Percentiles rank a stretch among this genome's conserved stretches.
These are phyloP conservation scores for Laupala kohalensis DNA, from an alignment of 1,140 invertebrate genomes.

Conservation along the genomic window DNA sequence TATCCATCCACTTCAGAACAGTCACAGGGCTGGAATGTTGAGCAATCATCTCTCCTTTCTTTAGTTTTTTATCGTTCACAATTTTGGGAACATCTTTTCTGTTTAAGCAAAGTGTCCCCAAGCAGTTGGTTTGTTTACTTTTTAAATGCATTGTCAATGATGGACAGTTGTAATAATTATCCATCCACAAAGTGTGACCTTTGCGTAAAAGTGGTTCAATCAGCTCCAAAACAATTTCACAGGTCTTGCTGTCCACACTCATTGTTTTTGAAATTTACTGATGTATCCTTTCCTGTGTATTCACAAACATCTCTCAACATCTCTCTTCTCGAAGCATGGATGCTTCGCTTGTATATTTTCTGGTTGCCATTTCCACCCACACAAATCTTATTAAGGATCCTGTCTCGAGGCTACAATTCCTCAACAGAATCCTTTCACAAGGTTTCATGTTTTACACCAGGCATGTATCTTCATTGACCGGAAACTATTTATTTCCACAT, in stretches of 20 bases:
- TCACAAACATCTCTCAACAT: no score
- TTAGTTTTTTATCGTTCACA: background rate
- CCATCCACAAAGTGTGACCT: background rate
- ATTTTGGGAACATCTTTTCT: background rate
- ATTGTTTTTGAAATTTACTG: no score
- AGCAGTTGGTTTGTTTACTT: background rate
- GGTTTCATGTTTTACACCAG: no score
- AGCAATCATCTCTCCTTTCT: background rate
- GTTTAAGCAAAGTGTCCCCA: background rate
- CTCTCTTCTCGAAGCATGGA: no score
- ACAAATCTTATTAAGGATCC: no score
- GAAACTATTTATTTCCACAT: no score
- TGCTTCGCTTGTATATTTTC: no score
- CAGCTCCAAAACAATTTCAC: background rate
- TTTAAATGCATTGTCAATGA: background rate
- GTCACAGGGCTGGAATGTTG: background rate
- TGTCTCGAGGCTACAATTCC: no score
- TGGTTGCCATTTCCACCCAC: no score
- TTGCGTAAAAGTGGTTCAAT: background rate
- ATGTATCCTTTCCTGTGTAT: no score
- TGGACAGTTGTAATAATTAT: background rate
- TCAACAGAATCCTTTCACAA: no score
- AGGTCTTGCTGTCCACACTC: background rate
- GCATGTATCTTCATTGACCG: no score
- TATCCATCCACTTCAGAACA: background rate